Percentiles rank a stretch among this genome's conserved stretches.
Conservation (phyloP, 2,797 vertebrate genomes). For the Luscinia luscinia region DNA sequence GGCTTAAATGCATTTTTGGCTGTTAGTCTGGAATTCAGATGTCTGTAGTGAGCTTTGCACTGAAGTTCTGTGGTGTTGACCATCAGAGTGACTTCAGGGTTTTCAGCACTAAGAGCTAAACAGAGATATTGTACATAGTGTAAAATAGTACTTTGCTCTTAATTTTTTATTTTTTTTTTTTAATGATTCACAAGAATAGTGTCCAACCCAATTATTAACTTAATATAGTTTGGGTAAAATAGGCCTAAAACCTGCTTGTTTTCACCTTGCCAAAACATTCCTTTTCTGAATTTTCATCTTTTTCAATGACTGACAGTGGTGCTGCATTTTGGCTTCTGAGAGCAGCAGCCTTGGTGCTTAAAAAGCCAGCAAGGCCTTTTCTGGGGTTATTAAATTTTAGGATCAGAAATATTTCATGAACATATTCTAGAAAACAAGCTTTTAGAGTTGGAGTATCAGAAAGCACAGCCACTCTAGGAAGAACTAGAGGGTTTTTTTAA, state of each 20-base stretch:
- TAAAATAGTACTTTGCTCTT: not conserved
- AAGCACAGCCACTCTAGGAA: not conserved
- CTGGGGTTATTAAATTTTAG: constrained; percentile 8
- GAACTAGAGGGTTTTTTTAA: rapidly evolving
- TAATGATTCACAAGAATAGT: not conserved
- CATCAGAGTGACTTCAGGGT: not conserved
- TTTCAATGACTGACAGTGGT: not conserved
- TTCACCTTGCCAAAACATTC: not conserved
- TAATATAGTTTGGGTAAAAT: not conserved
- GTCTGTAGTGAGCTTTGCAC: not conserved
- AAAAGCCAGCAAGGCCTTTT: not conserved
- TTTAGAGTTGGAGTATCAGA: not conserved
- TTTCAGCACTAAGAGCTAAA: not conserved
- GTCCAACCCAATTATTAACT: not conserved
- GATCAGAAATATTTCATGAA: constrained; percentile 10
- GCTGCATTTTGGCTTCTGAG: not conserved
- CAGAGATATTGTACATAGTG: not conserved
- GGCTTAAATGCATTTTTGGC: not conserved
- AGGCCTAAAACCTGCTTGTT: not conserved
- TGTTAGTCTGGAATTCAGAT: not conserved
- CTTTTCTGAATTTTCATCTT: not conserved
- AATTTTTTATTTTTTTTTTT: not conserved
- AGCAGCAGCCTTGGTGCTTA: not conserved
- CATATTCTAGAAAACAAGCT: not conserved
- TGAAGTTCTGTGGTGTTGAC: not conserved